Conservation (phyloP, 2,888 invertebrate genomes). For the Helleia helle region DNA sequence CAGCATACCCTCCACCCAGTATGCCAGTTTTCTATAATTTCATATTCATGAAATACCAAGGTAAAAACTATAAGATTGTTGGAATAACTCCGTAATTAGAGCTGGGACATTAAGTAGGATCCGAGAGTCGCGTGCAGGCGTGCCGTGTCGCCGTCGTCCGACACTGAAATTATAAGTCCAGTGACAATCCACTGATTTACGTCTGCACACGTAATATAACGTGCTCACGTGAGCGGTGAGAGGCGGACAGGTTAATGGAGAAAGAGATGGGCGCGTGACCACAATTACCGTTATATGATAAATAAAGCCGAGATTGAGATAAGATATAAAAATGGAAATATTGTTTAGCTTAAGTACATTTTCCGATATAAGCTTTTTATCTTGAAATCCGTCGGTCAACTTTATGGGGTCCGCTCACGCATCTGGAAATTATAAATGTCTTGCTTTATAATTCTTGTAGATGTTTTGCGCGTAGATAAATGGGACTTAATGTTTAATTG, state of each 20-base stretch:
- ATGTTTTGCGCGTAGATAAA: not conserved
- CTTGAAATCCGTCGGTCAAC: conserved; percentile 10
- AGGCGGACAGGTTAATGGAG: conserved; percentile 68
- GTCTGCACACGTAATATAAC: conserved; percentile 67
- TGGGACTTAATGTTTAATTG: not conserved
- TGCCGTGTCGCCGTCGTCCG: conserved; percentile 65
- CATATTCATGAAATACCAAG: too few species aligned
- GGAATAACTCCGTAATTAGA: conserved; percentile 58
- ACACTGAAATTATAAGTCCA: conserved; percentile 74
- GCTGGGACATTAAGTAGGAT: conserved; percentile 60
- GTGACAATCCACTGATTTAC: conserved; percentile 74
- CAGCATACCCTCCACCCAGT: too few species aligned
- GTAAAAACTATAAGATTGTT: conserved; percentile 56
- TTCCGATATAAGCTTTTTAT: conserved; percentile 16
- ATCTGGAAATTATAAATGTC: conserved; percentile 3
- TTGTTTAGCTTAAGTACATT: conserved; percentile 19
- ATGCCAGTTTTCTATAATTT: too few species aligned
- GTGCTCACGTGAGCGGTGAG: conserved; percentile 22
- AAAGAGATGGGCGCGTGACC: conserved; percentile 58
- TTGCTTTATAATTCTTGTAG: conserved; percentile 1
- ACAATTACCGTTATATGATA: conserved; percentile 15
- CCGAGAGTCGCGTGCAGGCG: conserved; percentile 59
- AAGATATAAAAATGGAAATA: conserved; percentile 25
- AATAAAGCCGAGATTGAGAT: conserved; percentile 23
- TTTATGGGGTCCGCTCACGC: conserved; percentile 4